Conservation (phyloP, 2,113 vertebrate species). For the Aldabrachelys gigantea region DNA sequence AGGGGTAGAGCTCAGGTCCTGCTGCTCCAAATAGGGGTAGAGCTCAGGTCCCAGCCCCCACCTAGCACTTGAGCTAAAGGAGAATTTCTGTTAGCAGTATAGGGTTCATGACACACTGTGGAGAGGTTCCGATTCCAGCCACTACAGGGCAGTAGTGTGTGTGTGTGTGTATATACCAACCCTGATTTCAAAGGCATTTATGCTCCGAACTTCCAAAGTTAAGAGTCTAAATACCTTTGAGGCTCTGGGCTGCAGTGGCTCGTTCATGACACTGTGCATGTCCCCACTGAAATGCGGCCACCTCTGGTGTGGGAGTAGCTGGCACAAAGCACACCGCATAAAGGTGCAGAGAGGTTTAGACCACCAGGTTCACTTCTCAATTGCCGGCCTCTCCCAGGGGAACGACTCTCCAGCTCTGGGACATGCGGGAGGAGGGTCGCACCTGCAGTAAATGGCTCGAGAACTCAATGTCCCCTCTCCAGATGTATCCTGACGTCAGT, state of each 20-base stretch:
- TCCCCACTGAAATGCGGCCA: rapidly evolving
- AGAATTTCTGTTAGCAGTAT: not conserved
- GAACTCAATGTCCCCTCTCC: not conserved
- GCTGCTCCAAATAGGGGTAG: not conserved
- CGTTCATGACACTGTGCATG: not conserved
- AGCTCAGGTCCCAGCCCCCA: not conserved
- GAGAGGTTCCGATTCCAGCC: not conserved
- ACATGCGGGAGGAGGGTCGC: rapidly evolving
- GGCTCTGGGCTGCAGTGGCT: not conserved
- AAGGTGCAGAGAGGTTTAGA: rapidly evolving
- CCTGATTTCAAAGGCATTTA: not conserved
- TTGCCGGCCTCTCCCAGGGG: rapidly evolving
- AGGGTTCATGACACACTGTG: not conserved
- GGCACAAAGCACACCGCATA: not conserved
- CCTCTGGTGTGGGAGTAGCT: not conserved
- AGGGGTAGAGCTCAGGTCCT: not conserved
- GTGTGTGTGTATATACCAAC: not conserved
- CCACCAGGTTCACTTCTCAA: rapidly evolving
- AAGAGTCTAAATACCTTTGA: not conserved
- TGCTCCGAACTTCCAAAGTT: not conserved
- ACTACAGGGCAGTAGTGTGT: not conserved
- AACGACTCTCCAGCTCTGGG: rapidly evolving
- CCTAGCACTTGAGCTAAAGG: not conserved
- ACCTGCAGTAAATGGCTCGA: rapidly evolving
- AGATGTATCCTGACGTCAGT: not conserved